Conservation (phyloP, 2,888 invertebrate species). For the Branchipolynoe longqiensis region DNA sequence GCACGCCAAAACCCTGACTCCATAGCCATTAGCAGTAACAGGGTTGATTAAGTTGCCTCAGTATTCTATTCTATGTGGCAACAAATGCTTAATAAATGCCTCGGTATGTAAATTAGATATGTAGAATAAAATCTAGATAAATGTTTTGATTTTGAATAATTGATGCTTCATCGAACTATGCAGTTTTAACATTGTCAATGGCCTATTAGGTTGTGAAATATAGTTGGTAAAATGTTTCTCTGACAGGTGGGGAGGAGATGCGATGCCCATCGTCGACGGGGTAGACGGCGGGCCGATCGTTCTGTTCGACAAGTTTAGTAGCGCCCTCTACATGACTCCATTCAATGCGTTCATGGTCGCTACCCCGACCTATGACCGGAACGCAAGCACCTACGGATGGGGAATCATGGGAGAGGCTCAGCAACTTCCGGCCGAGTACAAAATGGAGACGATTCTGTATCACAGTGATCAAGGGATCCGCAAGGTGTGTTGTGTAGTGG, state of each 20-base stretch:
- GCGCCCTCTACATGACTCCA: slow-evolving; percentile 60
- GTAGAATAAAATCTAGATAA: no score
- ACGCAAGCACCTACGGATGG: slow-evolving; percentile 50
- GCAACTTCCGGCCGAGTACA: slow-evolving; percentile 53
- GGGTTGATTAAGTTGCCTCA: no score
- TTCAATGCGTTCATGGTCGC: slow-evolving; percentile 67
- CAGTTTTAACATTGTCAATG: no score
- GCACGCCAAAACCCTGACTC: no score
- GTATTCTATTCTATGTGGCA: no score
- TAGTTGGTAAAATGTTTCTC: background rate
- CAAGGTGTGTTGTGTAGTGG: slow-evolving; percentile 60
- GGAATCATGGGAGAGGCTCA: slow-evolving; percentile 60
- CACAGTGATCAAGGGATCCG: slow-evolving; percentile 60
- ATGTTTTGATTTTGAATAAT: no score
- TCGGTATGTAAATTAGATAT: no score
- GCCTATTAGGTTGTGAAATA: background rate
- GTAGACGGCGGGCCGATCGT: slow-evolving; percentile 60
- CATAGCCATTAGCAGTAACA: no score
- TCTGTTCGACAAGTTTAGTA: slow-evolving; percentile 37
- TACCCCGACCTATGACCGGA: slow-evolving; percentile 52
- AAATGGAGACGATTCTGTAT: slow-evolving; percentile 58
- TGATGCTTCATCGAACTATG: no score
- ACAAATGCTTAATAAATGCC: no score
- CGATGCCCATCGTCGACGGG: slow-evolving; percentile 45
- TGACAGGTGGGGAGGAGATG: slow-evolving; percentile 57